A percentile compares a stretch with the other conserved stretches of the same genome.
Conservation (phyloP, 2,113 vertebrate species). For the Prionailurus bengalensis region DNA sequence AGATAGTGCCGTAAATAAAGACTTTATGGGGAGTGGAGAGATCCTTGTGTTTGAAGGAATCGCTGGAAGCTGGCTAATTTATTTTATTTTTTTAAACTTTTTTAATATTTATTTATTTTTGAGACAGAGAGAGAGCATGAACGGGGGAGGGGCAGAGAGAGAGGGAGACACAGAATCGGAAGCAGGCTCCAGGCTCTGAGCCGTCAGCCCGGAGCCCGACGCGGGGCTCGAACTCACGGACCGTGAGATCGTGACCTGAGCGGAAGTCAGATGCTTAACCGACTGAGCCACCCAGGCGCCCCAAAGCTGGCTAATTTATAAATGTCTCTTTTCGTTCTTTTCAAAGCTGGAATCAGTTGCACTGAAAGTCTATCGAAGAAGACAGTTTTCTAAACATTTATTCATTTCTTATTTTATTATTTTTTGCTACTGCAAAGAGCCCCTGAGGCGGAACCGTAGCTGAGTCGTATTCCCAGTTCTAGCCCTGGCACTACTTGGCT, state of each 20-base stretch:
- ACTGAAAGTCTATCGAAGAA: neutral
- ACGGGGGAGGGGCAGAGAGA: too few relatives aligned
- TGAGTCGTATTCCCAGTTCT: neutral
- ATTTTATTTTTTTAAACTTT: neutral
- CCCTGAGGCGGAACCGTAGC: neutral
- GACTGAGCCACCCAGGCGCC: too few relatives aligned
- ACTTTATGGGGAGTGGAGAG: conserved; percentile 22
- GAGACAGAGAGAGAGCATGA: too few relatives aligned
- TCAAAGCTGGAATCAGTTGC: conserved; percentile 13
- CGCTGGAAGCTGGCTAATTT: conserved; percentile 31
- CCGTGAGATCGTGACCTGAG: too few relatives aligned
- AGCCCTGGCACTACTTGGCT: neutral
- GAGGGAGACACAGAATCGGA: too few relatives aligned
- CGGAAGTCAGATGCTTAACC: too few relatives aligned
- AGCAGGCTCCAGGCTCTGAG: too few relatives aligned
- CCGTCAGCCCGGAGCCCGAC: too few relatives aligned
- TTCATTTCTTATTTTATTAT: neutral
- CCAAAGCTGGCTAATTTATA: conserved; percentile 14
- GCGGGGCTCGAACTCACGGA: too few relatives aligned
- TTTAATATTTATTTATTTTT: too few relatives aligned
- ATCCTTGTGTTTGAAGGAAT: conserved; percentile 22
- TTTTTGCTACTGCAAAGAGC: neutral
- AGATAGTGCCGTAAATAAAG: conserved; percentile 58
- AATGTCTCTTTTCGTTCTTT: conserved; percentile 50
- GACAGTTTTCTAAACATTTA: neutral